A percentile compares a stretch with the other conserved stretches of the same genome.
These are phyloP conservation scores for Hypselothyrea guttata DNA, from an alignment of 2,888 invertebrate genomes.

Conservation along the genomic window DNA sequence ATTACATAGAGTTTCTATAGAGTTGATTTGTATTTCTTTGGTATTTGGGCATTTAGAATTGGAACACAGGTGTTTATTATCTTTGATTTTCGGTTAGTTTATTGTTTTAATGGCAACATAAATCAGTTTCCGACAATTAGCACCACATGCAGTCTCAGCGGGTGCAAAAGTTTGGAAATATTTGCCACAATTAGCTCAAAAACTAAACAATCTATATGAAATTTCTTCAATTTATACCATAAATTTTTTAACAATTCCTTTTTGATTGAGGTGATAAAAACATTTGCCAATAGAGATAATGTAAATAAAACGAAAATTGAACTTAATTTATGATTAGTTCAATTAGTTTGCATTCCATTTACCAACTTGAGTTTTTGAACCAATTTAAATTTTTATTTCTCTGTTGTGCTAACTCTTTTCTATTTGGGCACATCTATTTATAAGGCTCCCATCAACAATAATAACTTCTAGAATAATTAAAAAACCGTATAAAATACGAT, in stretches of 20 bases:
- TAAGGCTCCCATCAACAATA: slow-evolving; percentile 10
- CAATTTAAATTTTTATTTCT: slow-evolving; percentile 1
- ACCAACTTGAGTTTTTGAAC: not conserved
- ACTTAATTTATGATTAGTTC: not conserved
- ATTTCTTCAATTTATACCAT: too few species aligned
- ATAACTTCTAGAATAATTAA: slow-evolving; percentile 39
- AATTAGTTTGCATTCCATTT: not conserved
- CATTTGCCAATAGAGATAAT: not conserved
- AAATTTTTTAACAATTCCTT: too few species aligned
- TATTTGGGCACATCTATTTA: slow-evolving; percentile 26
- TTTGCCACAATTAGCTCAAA: slow-evolving; percentile 18
- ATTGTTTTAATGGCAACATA: slow-evolving; percentile 28
- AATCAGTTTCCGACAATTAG: slow-evolving; percentile 40
- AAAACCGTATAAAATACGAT: slow-evolving; percentile 28
- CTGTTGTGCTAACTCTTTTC: not conserved
- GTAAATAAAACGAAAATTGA: not conserved
- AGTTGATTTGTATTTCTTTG: not conserved
- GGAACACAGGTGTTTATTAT: slow-evolving; percentile 67
- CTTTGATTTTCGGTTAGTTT: slow-evolving; percentile 9
- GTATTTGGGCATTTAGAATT: slow-evolving; percentile 27
- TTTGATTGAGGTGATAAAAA: too few species aligned
- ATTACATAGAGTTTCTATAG: not conserved
- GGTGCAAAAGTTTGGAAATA: slow-evolving; percentile 24
- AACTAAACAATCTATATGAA: not conserved
- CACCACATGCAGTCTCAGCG: slow-evolving; percentile 23